These are phyloP conservation scores for Callimorpha dominula DNA, from an alignment of 2,888 invertebrate species.

Conservation along the genomic window DNA sequence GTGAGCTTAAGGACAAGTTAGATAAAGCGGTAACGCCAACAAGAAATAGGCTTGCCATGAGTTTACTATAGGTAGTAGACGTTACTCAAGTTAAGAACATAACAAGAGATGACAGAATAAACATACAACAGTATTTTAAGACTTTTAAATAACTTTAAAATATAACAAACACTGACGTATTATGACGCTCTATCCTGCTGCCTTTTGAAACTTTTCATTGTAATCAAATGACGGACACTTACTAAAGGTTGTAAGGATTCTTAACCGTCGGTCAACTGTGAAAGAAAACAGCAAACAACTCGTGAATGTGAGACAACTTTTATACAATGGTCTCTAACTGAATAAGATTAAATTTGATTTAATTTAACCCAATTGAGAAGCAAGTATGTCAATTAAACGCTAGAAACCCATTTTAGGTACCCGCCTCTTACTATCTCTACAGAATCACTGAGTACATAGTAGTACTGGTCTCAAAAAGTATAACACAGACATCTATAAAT, in stretches of 20 bases:
- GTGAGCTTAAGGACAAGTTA: slow-evolving; percentile 31
- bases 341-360: background rate
- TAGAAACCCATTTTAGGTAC: background rate
- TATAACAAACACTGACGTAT: background rate
- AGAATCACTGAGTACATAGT: too few species aligned
- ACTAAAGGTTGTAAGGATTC: background rate
- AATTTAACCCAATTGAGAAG: background rate
- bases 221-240: background rate
- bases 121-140: background rate
- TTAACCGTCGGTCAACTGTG: background rate
- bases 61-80: background rate
- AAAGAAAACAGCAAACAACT: background rate
- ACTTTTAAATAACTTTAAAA: background rate
- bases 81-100: background rate
- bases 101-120: background rate
- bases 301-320: background rate
- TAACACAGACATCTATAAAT: too few species aligned
- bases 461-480: too few species aligned
- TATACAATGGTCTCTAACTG: background rate
- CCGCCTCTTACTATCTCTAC: too few species aligned
- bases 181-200: background rate
- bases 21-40: slow-evolving; percentile 10
- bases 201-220: background rate
- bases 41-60: background rate
- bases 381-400: background rate